A percentile compares a stretch with the other conserved stretches of the same genome.
These are phyloP conservation scores for Drosophila subquinaria DNA, from an alignment of 2,888 invertebrate species.

Conservation along the genomic window DNA sequence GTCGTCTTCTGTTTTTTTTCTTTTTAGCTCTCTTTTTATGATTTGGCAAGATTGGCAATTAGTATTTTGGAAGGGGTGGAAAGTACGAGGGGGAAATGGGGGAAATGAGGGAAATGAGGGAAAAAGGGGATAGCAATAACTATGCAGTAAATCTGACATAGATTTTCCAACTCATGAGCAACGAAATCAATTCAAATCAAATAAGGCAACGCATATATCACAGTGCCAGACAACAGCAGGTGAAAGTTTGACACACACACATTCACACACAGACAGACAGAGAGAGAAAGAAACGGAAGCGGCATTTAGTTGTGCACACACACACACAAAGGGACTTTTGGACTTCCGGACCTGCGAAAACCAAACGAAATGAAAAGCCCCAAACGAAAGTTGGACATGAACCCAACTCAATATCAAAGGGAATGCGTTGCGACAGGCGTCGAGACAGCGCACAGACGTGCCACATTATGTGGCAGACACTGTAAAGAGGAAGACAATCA, in stretches of 20 bases:
- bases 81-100: not conserved
- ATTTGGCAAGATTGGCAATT: constrained; percentile 43
- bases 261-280: constrained; percentile 8
- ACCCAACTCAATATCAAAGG: constrained; percentile 36
- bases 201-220: constrained; percentile 61
- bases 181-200: constrained; percentile 68
- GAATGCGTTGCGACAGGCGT: constrained; percentile 68
- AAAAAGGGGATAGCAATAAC: constrained; percentile 15
- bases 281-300: constrained; percentile 40
- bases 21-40: constrained; percentile 12
- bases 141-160: constrained; percentile 45
- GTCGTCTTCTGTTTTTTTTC: constrained; percentile 1
- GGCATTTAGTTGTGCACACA: constrained; percentile 58
- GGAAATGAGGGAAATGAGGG: not conserved
- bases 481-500: not conserved
- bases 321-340: constrained; percentile 18
- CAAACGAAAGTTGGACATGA: constrained; percentile 58
- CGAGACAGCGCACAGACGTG: constrained; percentile 70
- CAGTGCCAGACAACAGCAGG: constrained; percentile 47
- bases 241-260: constrained; percentile 45
- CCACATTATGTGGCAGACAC: constrained; percentile 22
- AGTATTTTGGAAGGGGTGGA: constrained; percentile 11
- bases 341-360: constrained; percentile 49
- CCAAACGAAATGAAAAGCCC: constrained; percentile 63
- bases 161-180: constrained; percentile 63